Evolutionary conservation across 1,140 invertebrate genomes (phyloP), one percentile per base, ranked within the genome.

Genomic region (Drosophila lini): DNA sequence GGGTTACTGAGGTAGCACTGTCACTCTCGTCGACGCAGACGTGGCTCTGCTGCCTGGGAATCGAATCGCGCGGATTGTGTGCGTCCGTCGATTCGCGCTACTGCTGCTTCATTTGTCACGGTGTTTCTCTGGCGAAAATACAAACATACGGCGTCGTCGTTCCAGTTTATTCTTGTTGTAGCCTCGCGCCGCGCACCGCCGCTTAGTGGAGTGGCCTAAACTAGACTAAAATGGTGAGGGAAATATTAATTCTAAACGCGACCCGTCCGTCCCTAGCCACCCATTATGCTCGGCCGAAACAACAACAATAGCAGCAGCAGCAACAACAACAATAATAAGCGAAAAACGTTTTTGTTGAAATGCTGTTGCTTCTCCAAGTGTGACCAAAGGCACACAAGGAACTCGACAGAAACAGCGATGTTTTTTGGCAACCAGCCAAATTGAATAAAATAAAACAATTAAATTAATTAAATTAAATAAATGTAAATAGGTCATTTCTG

Each of bases 161-260:
- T 58, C 42, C 31, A 70, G 44, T 76, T 77, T 68, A 45, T 71
- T 32, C 41, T 48, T 16, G 15, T 10, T 28, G 7, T 42, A 47
- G 45, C 45, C 25, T 9, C 22, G 40, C 47, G 53, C 45, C 62
- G 47, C 62, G 19, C 59, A 53, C 74, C 56, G 59, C 68, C 64
- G 63, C 50, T 75, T 56, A 65, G 59, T 78, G 68, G 58, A 81
- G 70, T 71, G 84, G 73, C 84, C 89, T 89, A 89, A 89, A 89
- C 84, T 88, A 88, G 84, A 89, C 84, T 88, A 88, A 89, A 78
- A 38, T 22, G 52, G 52, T 55, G 52, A 55, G 69, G 52, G 42
- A 48, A 56, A 58, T 55, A 59, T 68, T 89, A 81, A 75, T 90
- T 89, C 85, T 89, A 83, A 67, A 52, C 61, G 62, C 62, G 73